Evolutionary conservation across 2,888 invertebrate genomes (phyloP).

Genomic region (Mystacides longicornis): DNA sequence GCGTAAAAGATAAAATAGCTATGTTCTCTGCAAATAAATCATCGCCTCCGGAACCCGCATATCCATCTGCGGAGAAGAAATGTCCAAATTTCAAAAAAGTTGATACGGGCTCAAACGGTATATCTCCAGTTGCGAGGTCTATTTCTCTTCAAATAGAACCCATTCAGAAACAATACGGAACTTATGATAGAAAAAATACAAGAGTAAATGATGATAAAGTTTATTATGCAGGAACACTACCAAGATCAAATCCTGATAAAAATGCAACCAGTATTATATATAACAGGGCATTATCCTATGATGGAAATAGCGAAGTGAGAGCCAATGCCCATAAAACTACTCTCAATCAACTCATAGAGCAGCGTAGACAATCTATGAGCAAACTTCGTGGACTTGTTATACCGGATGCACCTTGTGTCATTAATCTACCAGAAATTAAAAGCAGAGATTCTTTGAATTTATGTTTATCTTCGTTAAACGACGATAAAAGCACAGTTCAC

Average conservation of each 20-base stretch:
- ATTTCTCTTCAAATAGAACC: constrained; percentile 10
- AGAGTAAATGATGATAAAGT: constrained; percentile 1
- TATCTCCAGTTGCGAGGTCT: not conserved
- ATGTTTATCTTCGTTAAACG: constrained; percentile 24
- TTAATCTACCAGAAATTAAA: constrained; percentile 78
- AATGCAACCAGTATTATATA: constrained; percentile 37
- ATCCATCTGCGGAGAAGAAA: constrained; percentile 2
- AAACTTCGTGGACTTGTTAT: constrained; percentile 84
- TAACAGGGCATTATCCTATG: constrained; percentile 10
- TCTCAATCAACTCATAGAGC: constrained; percentile 70
- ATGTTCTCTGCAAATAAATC: constrained; percentile 64
- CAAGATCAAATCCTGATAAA: constrained; percentile 34
- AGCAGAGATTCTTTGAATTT: constrained; percentile 51
- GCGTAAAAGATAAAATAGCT: constrained; percentile 79
- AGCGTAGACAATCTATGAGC: constrained; percentile 72
- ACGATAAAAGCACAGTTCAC: constrained; percentile 4
- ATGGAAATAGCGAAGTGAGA: constrained; percentile 3
- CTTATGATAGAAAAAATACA: not conserved
- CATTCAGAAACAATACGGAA: constrained; percentile 6
- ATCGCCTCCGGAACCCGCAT: constrained; percentile 6
- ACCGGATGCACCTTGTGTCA: constrained; percentile 65
- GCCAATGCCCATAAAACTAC: constrained; percentile 49
- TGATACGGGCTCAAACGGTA: not conserved
- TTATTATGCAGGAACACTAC: not conserved
- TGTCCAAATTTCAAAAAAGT: not conserved